Percentiles rank a stretch among this genome's conserved stretches.
These are phyloP conservation scores for human (Homo sapiens) DNA, from an alignment of 2,113 vertebrate species.

Conservation along the genomic window GRCh38 chr21:5105001-5105500, in stretches of 20 bases:
- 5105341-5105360: too few species aligned
- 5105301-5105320: too few species aligned
- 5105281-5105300: neutral
- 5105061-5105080: too few species aligned
- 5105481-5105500: fast-evolving
- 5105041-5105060: neutral
- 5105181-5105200: neutral
- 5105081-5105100: fast-evolving
- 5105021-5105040: neutral
- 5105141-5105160: neutral
- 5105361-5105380: neutral
- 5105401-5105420: too few species aligned
- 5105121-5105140: too few species aligned
- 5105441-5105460: fast-evolving
- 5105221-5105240: too few species aligned
- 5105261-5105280: neutral
- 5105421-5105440: fast-evolving
- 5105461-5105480: too few species aligned
- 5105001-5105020: neutral
- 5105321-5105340: neutral
- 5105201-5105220: neutral
- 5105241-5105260: fast-evolving
- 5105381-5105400: neutral
- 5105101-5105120: neutral
- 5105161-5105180: neutral